Percentiles rank a stretch among this genome's conserved stretches.
These are phyloP conservation scores for Hafferia zeledoni DNA, from an alignment of 2,797 vertebrate genomes.

Conservation along the genomic window DNA sequence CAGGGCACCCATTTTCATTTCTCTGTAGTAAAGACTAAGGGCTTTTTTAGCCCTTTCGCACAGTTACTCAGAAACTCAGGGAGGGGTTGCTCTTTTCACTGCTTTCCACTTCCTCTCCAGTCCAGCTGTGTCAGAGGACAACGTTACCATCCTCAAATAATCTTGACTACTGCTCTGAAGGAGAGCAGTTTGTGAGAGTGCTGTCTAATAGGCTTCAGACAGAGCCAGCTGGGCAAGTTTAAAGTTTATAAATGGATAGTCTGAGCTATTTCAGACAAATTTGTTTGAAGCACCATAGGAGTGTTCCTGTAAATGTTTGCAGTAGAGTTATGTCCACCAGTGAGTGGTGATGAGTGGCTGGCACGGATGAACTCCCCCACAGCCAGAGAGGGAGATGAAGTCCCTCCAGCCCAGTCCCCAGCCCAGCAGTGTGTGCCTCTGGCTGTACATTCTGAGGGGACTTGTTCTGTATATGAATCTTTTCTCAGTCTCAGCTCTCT, in stretches of 20 bases:
- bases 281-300: not conserved
- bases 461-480: not conserved
- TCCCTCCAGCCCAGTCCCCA: not conserved
- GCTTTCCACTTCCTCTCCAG: not conserved
- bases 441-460: not conserved
- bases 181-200: not conserved
- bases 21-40: not conserved
- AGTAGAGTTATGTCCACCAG: not conserved
- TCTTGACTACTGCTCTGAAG: not conserved
- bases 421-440: not conserved
- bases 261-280: not conserved
- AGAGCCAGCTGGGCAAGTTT: not conserved
- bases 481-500: not conserved
- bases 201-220: not conserved
- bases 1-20: not conserved
- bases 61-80: not conserved
- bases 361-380: not conserved
- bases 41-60: not conserved
- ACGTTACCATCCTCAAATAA: not conserved
- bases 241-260: not conserved
- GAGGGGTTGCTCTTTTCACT: not conserved
- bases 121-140: constrained; percentile 3
- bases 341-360: not conserved
- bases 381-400: not conserved
- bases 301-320: not conserved